phyloP scores from a whole-genome alignment of 1,140 invertebrate genomes.

The Rhopalosiphum maidis region DNA sequence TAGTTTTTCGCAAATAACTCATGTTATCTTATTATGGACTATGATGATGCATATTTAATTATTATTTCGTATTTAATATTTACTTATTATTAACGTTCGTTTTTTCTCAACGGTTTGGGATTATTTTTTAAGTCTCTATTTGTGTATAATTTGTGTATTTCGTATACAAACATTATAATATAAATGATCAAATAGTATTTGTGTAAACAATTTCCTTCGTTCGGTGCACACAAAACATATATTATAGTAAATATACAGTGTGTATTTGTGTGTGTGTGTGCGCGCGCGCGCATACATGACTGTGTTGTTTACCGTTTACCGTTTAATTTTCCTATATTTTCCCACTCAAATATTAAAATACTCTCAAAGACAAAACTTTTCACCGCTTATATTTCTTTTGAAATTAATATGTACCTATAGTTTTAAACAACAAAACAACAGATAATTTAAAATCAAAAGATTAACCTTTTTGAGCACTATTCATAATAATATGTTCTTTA shows the following conservation, averaged over 20 bases:
- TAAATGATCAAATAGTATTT: background rate
- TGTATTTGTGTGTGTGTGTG: too few relatives aligned
- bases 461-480: background rate
- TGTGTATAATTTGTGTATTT: background rate
- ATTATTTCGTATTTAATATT: background rate
- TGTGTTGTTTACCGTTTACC: background rate
- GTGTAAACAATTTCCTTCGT: background rate
- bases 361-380: slow-evolving; percentile 9
- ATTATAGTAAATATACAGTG: background rate
- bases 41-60: background rate
- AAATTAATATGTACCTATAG: background rate
- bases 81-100: background rate
- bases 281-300: too few relatives aligned
- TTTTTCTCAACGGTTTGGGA: background rate
- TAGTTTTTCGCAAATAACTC: background rate
- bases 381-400: background rate
- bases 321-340: background rate
- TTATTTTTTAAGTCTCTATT: background rate
- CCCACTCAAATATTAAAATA: background rate
- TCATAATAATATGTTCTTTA: too few relatives aligned
- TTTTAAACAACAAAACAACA: background rate
- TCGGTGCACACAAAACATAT: background rate
- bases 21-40: background rate
- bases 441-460: background rate
- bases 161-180: background rate